Base-by-base conservation (phyloP, 2,888 invertebrate genomes). In the Pachliopta kotzebuea region DNA sequence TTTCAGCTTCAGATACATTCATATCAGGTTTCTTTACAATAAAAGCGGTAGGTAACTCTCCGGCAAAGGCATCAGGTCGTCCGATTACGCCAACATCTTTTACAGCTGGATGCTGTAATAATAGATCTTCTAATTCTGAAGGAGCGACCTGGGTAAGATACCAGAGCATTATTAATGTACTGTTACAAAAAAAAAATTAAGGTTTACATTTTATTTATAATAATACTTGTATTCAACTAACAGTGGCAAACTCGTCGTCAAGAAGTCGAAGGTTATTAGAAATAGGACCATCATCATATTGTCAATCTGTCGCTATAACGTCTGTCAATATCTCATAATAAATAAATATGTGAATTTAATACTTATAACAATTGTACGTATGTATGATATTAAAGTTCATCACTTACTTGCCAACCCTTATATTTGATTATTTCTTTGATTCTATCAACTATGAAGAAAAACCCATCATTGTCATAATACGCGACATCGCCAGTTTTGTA, bases 391-490 rank as follows among this genome's bases (percentile, higher is more conserved):
- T 45, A 4, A 45, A 18, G n/a, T 3, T n/a, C 17, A 14, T 21
- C 58, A 72, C 76, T 76, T 67, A 86, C 87, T 72, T 88, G 87
- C 71, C 84, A 81, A 49, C 82, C 78, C 29, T 87, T 87, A 62
- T 86, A 88, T 71, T 88, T 88, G 18, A 88, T 87, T 8, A 88
- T 76, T 70, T 88, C 88, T 62, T 88, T 88, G 21, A 87, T 73
- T 70, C 88, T 80, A 49, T 86, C 87, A 0, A 85, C 80, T 31
- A 85, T 79, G 63, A 71, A 87, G 61, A 87, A 84, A 65, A 76
- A 87, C 2, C 84, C 84, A 20, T 88, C 82, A 45, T 82, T 74
- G 63, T 88, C 88, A 49, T 84, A 87, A 67, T 85, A 86, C 1
- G 80, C 86, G 0, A 88, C 75, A 57, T 88, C 88, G 14, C 88